Percentiles rank a stretch among this genome's conserved stretches.
These are phyloP conservation scores for Cyanistes caeruleus DNA, from an alignment of 2,113 vertebrate species.

Conservation along the genomic window DNA sequence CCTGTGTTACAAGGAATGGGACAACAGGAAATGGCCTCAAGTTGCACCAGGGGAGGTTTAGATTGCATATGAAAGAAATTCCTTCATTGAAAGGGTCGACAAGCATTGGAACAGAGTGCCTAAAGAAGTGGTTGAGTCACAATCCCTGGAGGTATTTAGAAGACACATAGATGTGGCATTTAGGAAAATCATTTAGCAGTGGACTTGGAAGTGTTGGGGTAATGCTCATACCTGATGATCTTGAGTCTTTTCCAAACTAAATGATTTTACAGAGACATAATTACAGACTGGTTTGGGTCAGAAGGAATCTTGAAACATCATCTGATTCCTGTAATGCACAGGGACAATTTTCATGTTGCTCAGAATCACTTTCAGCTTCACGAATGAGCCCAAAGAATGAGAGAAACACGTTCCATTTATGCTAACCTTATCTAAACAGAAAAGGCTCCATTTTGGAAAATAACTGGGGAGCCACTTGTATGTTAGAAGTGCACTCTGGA, in stretches of 20 bases:
- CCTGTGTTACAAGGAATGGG: not conserved
- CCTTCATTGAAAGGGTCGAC: not conserved
- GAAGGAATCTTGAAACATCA: not conserved
- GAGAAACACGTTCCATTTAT: not conserved
- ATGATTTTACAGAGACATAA: not conserved
- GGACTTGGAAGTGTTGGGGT: not conserved
- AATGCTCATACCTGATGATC: not conserved
- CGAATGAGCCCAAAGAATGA: not conserved
- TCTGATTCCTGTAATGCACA: not conserved
- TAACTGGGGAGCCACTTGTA: not conserved
- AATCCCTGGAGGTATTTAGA: not conserved
- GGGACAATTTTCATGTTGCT: not conserved
- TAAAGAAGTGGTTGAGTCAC: not conserved
- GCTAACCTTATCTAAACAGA: not conserved
- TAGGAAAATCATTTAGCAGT: not conserved
- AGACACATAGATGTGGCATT: not conserved
- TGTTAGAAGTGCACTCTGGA: not conserved
- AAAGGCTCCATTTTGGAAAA: not conserved
- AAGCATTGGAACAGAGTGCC: not conserved
- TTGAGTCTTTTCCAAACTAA: not conserved
- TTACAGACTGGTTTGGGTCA: not conserved
- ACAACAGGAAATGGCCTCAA: not conserved
- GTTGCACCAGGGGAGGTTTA: not conserved
- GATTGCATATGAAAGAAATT: not conserved
- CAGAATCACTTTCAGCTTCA: not conserved